These are phyloP conservation scores for Apomyelois bistriatella DNA, from an alignment of 2,888 invertebrate species.

Conservation along the genomic window DNA sequence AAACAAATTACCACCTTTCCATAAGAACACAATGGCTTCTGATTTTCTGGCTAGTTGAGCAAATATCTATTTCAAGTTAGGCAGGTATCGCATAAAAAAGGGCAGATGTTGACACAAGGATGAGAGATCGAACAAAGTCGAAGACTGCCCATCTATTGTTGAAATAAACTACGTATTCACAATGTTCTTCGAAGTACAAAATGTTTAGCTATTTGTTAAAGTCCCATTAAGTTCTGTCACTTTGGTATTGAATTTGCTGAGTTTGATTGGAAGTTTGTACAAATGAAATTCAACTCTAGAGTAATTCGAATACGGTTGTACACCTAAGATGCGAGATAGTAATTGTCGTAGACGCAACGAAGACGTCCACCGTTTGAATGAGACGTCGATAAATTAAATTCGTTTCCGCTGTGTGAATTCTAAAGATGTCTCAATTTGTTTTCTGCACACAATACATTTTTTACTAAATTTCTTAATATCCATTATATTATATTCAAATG, in stretches of 20 bases:
- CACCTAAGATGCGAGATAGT: conserved; percentile 31
- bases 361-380: conserved; percentile 63
- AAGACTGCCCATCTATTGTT: conserved; percentile 63
- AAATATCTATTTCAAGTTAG: conserved; percentile 69
- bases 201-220: conserved; percentile 79
- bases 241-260: conserved; percentile 49
- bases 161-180: conserved; percentile 67
- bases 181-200: conserved; percentile 74
- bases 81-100: conserved; percentile 57
- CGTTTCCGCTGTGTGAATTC: conserved; percentile 72
- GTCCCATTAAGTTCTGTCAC: conserved; percentile 75
- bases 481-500: conserved; percentile 50
- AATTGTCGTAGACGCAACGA: conserved; percentile 70
- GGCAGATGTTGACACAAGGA: conserved; percentile 70
- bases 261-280: conserved; percentile 19
- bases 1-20: conserved; percentile 55
- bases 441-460: conserved; percentile 43
- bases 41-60: conserved; percentile 78
- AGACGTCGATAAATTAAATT: conserved; percentile 78
- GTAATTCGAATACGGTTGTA: conserved; percentile 22
- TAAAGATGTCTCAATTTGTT: conserved; percentile 75
- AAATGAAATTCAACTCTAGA: conserved; percentile 31
- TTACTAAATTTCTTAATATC: conserved; percentile 42
- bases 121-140: conserved; percentile 55
- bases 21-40: conserved; percentile 56